Evolutionary conservation across 2,797 vertebrate species (phyloP).

Genomic region (Pseudotriccus pelzelni): DNA sequence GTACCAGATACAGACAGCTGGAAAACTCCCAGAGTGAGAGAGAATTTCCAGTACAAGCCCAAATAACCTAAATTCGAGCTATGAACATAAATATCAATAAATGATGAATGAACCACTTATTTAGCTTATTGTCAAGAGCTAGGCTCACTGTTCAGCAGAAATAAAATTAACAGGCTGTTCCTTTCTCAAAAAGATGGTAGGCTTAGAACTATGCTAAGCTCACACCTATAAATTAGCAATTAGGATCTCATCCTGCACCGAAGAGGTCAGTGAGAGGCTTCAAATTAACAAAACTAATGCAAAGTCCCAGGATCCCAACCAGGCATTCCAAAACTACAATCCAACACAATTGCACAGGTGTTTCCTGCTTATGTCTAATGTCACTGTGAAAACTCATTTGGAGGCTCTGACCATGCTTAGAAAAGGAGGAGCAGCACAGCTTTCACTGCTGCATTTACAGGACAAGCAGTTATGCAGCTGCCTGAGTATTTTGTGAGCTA

Average conservation of each 20-base stretch:
- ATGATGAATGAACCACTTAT: neutral
- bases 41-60: neutral
- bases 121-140: neutral
- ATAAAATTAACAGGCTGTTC: neutral
- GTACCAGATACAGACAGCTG: neutral
- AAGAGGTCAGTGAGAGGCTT: neutral
- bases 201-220: neutral
- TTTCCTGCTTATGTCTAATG: neutral
- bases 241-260: neutral
- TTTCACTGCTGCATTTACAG: neutral
- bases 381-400: neutral
- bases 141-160: neutral
- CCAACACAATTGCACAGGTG: neutral
- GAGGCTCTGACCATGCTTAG: neutral
- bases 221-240: neutral
- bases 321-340: neutral
- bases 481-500: neutral
- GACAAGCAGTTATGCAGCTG: neutral
- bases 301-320: neutral
- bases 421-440: neutral
- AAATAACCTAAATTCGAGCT: neutral
- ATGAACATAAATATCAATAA: neutral
- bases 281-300: neutral
- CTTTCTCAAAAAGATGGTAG: neutral
- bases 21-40: neutral